phyloP scores from a whole-genome alignment of 2,797 vertebrate genomes.

The Myioborus melanocephalus region DNA sequence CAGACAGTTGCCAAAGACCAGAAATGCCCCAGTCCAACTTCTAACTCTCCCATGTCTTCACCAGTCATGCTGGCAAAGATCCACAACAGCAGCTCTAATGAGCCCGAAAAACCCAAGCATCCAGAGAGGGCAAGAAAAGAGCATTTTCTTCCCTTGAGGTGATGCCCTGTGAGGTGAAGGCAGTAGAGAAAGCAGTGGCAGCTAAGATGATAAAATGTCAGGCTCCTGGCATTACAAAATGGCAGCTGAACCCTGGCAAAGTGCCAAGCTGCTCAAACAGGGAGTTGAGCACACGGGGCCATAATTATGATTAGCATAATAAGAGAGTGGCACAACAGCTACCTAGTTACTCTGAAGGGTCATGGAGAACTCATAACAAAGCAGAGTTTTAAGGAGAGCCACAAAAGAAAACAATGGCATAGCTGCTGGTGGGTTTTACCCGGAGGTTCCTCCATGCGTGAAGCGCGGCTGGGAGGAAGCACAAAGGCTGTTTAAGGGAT shows the following conservation, averaged over 20 bases:
- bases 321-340: constrained; percentile 34
- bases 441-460: constrained; percentile 37
- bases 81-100: rapidly evolving
- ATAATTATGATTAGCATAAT: constrained; percentile 33
- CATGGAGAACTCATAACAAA: constrained; percentile 41
- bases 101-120: not conserved
- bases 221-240: constrained; percentile 48
- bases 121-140: not conserved
- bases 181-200: not conserved
- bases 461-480: not conserved
- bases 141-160: not conserved
- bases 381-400: constrained; percentile 35
- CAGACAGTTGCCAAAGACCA: not conserved
- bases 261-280: not conserved
- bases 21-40: not conserved
- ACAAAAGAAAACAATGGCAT: constrained; percentile 48
- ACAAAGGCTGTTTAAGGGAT: constrained; percentile 38
- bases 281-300: not conserved
- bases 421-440: constrained; percentile 13
- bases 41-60: not conserved
- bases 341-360: constrained; percentile 33
- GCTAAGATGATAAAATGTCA: constrained; percentile 51
- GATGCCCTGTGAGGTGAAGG: not conserved
- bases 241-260: constrained; percentile 43
- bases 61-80: not conserved